Base-by-base conservation (phyloP, 2,797 vertebrate genomes). In the Microhierax caerulescens region DNA sequence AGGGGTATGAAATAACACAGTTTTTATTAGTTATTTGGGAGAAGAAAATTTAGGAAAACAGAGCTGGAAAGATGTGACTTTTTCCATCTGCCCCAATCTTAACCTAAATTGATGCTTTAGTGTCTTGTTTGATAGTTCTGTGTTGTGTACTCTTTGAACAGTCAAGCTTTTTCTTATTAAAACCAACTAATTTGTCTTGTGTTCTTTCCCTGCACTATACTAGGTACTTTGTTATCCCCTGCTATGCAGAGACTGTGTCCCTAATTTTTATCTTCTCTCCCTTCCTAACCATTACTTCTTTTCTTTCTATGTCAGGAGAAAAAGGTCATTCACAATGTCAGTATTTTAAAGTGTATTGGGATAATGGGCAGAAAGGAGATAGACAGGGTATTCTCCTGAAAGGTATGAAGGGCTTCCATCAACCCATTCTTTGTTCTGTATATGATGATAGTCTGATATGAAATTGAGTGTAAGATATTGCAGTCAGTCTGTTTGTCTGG, bases 301-400 rank as follows among this genome's bases (percentile, higher is more conserved):
- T 96, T 96, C 94, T 97, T 97, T 96, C 95, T 94, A 16, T 96
- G 91, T 96, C 96, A 97, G 96, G 96, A 96, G 91, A 97, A 94
- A 97, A 96, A 96, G 72, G 83, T 96, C 97, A 96, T 97, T 97
- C 95, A 94, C 94, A 96, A 88, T 97, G 91, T 97, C 95, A 95
- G 95, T 95, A 95, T 97, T 97, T 95, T 95, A 97, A 95, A 94
- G 85, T 97, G 91, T 96, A 93, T 96, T 97, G 95, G 95, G 97
- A 96, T 95, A 95, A 95, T 96, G 93, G 96, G 96, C 96, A 97
- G 91, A 96, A 92, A 97, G 94, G 95, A 96, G 94, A 96, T 96
- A 96, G 96, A 96, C 90, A 96, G 91, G 96, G 96, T 97, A 96
- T 96, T 97, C 91, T 96, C 79, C 95, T 97, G 85, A 93, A 97